Evolutionary conservation across 2,888 invertebrate species (phyloP), one percentile per base, ranked within the genome.

Genomic region (Eupelmus urozonus): DNA sequence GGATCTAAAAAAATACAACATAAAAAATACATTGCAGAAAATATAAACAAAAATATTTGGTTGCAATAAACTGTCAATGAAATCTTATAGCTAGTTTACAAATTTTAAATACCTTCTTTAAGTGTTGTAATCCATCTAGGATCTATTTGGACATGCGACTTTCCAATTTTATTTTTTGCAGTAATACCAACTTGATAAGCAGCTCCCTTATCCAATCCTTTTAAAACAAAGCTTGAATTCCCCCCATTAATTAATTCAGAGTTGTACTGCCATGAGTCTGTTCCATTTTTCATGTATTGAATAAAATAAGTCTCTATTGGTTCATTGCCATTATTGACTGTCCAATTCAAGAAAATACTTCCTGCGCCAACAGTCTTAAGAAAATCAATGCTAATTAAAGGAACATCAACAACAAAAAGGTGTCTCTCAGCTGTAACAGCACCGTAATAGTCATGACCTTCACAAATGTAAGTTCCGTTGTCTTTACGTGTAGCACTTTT

Each of bases 271-370:
- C 93, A 94, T 73, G 89, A 88, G n/a, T 91, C 91, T 4, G 90
- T 89, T 7, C 91, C 91, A 63, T 91, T 91, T 82, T 91, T 91
- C 90, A 92, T 92, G 81, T 91, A 91, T 83, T 91, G 91, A 40
- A 92, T 90, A 74, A 91, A 90, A 85, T 93, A 94, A 25, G 88
- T 87, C 81, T 91, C 90, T 23, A 95, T 91, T 0, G 93, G 93
- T 67, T 93, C 93, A 86, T 96, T 96, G 80, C 95, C 95, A 79
- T 94, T 92, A 78, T 93, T 93, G 0, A 95, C 92, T 0, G 95
- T 96, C 96, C 96, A 96, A 86, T 96, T 96, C 0, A 96, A 87
- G 88, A 93, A 97, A 59, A 97, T 93, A 87, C 94, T 93, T 7
- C 93, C 92, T 0, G 93, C 93, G 69, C 94, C 95, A 20, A 96